These are phyloP conservation scores for Rhingia campestris DNA, from an alignment of 2,888 invertebrate genomes.

Conservation along the genomic window DNA sequence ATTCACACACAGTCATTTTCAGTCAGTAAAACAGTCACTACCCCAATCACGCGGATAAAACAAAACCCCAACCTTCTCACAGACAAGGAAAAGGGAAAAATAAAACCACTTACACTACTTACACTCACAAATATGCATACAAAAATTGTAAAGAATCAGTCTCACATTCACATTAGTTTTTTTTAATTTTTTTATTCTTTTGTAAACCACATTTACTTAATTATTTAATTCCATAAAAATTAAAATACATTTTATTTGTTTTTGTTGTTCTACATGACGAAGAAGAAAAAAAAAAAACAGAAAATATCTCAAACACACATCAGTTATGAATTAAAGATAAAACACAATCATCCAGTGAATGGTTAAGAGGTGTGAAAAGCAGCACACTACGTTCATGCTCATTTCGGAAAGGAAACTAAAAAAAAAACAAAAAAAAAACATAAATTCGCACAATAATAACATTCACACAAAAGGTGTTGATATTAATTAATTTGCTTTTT, in stretches of 20 bases:
- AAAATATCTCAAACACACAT: conserved; percentile 51
- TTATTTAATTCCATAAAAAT: conserved; percentile 34
- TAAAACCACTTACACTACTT: conserved; percentile 21
- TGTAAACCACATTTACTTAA: conserved; percentile 57
- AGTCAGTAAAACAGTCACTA: not conserved
- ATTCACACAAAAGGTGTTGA: conserved; percentile 70
- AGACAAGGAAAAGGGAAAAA: conserved; percentile 5
- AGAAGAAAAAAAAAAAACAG: conserved; percentile 10
- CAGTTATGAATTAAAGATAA: conserved; percentile 13
- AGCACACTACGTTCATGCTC: conserved; percentile 19
- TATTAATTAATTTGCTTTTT: conserved; percentile 65
- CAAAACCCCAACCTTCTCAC: not conserved
- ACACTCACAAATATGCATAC: conserved; percentile 66
- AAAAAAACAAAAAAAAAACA: conserved; percentile 29
- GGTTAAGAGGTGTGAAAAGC: conserved; percentile 19
- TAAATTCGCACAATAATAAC: conserved; percentile 68
- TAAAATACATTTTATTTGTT: conserved; percentile 17
- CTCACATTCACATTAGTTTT: conserved; percentile 71
- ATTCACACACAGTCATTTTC: not conserved
- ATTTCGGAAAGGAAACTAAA: conserved; percentile 19
- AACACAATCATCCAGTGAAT: conserved; percentile 3
- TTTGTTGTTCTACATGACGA: not conserved
- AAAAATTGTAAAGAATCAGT: conserved; percentile 74
- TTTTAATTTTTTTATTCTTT: not conserved
- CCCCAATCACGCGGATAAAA: too few relatives aligned